Percentiles rank a stretch among this genome's conserved stretches.
Evolutionary conservation across 1,140 invertebrate species (phyloP).

Genomic region (Drosophila pallidifrons): DNA sequence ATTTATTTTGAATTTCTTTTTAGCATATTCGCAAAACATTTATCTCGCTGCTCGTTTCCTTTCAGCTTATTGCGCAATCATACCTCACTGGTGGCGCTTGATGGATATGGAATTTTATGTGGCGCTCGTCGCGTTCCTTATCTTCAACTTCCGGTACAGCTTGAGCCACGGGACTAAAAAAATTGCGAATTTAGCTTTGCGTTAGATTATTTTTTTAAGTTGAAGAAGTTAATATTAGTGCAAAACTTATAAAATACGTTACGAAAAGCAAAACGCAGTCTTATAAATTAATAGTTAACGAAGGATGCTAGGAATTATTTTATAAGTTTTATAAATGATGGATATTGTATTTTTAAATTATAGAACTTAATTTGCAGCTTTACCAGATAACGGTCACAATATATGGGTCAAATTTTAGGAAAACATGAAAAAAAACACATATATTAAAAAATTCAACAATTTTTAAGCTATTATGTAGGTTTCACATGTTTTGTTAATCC

Average conservation of each 20-base stretch:
- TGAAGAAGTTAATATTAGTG: no score
- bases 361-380: no score
- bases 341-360: no score
- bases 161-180: constrained; percentile 56
- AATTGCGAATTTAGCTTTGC: neutral
- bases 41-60: constrained; percentile 45
- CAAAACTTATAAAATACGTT: neutral
- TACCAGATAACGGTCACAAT: no score
- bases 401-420: no score
- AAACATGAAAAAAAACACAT: no score
- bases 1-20: constrained; percentile 1
- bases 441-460: no score
- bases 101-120: constrained; percentile 52
- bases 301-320: no score
- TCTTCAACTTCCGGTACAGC: constrained; percentile 56
- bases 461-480: no score
- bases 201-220: neutral
- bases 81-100: constrained; percentile 62
- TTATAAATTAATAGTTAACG: no score
- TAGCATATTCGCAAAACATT: neutral
- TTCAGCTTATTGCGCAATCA: constrained; percentile 18
- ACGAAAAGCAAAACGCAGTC: neutral
- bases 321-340: no score
- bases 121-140: constrained; percentile 64
- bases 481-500: no score